Evolutionary conservation across 1,140 invertebrate species (phyloP), one percentile per base, ranked within the genome.

Genomic region (Leptonema lineaticorne): DNA sequence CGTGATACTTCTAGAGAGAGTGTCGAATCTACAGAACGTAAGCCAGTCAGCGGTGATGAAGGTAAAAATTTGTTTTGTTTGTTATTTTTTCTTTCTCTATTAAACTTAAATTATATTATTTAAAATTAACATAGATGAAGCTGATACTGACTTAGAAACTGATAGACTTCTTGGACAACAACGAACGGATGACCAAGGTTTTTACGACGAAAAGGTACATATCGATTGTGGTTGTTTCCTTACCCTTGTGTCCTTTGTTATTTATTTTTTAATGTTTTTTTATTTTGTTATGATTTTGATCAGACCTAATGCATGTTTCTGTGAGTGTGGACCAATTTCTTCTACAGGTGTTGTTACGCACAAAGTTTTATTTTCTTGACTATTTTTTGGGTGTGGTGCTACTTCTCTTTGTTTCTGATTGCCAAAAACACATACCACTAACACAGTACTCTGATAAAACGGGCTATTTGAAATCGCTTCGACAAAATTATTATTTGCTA

Each of bases 151-250:
- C 76, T 82, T 93, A 63, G 94, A 95, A 81, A 96, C 94, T 16
- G 94, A 96, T 80, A 83, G 93, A 74, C 81, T 96, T 48, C 84
- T 96, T 26, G 93, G 93, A 2, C 92, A 95, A 77, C 93, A 95
- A 76, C 83, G 93, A 69, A 92, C 92, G 11, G 92, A 95, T 73
- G 93, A 95, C 78, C 92, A 93, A 79, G 92, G 92, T 69, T 95
- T 94, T 79, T 95, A 92, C 74, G 92, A 94, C 76, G 92, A 94
- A 68, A 94, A 94, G 84, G 90, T 73, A 70, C 46, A 48, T 67
- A 26, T 33, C 2, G 63, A 48, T 9, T 5, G 2, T n/a, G 16
- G 30, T 1, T 28, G 1, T 8, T 14, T 63, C 27, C 63, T 41
- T 64, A 29, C 16, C 16, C 20, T 62, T 30, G 24, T 58, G 53